These are phyloP conservation scores for Silurus asotus DNA, from an alignment of 2,113 vertebrate species.

Conservation along the genomic window DNA sequence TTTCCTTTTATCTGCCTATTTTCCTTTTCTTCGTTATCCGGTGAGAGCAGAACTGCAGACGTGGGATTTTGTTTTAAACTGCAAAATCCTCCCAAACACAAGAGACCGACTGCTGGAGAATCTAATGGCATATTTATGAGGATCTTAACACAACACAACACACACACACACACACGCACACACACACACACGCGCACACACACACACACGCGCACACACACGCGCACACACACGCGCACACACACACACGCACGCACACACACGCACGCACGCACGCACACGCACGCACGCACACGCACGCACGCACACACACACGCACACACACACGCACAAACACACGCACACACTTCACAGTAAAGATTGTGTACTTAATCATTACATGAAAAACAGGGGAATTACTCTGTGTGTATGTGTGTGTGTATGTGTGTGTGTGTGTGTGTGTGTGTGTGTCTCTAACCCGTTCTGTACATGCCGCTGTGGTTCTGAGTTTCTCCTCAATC, in stretches of 20 bases:
- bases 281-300: slow-evolving; percentile 45
- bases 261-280: no score
- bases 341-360: background rate
- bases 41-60: slow-evolving; percentile 62
- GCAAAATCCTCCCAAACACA: slow-evolving; percentile 53
- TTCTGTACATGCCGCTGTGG: slow-evolving; percentile 85
- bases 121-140: slow-evolving; percentile 52
- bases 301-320: slow-evolving; percentile 46
- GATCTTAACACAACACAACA: slow-evolving; percentile 44
- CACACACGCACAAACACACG: slow-evolving; percentile 44
- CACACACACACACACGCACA: slow-evolving; percentile 45
- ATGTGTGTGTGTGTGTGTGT: background rate
- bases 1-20: slow-evolving; percentile 58
- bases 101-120: slow-evolving; percentile 30
- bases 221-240: no score
- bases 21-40: slow-evolving; percentile 52
- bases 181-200: slow-evolving; percentile 44
- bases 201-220: slow-evolving; percentile 51
- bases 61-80: slow-evolving; percentile 34
- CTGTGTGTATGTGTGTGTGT: background rate
- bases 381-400: slow-evolving; percentile 16
- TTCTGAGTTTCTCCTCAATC: slow-evolving; percentile 95
- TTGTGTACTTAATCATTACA: slow-evolving; percentile 1
- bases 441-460: slow-evolving; percentile 76
- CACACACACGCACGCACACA: slow-evolving; percentile 50